These are phyloP conservation scores for Folsomia manolachei DNA, from an alignment of 2,888 invertebrate genomes.

Conservation along the genomic window DNA sequence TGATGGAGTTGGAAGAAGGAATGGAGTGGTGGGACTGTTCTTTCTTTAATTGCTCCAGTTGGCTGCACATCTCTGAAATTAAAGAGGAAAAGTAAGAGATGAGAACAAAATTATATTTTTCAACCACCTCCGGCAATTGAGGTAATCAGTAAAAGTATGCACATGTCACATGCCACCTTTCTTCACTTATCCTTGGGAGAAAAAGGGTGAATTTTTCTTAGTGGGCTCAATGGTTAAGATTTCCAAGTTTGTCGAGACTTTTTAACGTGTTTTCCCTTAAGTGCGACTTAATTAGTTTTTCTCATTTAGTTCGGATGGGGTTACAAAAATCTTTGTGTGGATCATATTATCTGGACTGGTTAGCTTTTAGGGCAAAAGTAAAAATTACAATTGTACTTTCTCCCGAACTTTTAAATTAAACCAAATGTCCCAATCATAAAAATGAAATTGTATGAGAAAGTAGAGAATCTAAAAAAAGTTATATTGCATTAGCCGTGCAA, in stretches of 20 bases:
- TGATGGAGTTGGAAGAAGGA: background rate
- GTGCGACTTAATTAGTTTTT: background rate
- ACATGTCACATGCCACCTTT: background rate
- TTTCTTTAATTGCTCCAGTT: constrained; percentile 70
- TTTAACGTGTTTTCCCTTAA: background rate
- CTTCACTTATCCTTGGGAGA: too few relatives aligned
- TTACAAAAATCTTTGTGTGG: background rate
- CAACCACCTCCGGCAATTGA: constrained; percentile 15
- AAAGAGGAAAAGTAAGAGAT: constrained; percentile 11
- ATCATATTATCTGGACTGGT: too few relatives aligned
- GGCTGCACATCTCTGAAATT: constrained; percentile 67
- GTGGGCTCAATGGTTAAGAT: too few relatives aligned
- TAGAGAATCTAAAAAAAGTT: too few relatives aligned
- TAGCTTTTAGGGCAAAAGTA: too few relatives aligned
- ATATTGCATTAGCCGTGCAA: too few relatives aligned
- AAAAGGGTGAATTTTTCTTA: background rate
- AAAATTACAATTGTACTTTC: too few relatives aligned
- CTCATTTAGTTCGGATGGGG: background rate
- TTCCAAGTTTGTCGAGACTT: too few relatives aligned
- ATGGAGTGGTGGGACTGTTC: constrained; percentile 53
- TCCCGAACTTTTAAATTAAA: too few relatives aligned
- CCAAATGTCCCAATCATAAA: too few relatives aligned
- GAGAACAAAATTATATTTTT: constrained; percentile 30
- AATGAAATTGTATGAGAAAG: too few relatives aligned
- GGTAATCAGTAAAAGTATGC: constrained; percentile 7